Evolutionary conservation across 2,888 invertebrate genomes (phyloP).

Genomic region (Agrochola circellaris): DNA sequence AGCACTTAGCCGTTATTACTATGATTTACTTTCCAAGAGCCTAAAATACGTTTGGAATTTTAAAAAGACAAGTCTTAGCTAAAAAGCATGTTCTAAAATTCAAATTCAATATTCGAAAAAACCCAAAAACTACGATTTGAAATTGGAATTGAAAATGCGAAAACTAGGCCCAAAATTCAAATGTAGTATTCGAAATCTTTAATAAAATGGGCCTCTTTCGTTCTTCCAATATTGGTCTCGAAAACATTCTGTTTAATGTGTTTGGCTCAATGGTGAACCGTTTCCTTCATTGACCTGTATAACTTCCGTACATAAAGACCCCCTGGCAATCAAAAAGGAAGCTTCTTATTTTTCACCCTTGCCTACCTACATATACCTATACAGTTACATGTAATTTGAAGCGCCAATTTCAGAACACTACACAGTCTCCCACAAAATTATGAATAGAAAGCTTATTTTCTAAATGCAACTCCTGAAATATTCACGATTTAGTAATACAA

Average conservation of each 20-base stretch:
- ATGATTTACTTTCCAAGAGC: neutral
- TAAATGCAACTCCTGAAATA: too few relatives aligned
- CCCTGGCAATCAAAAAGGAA: neutral
- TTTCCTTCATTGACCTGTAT: conserved; percentile 28
- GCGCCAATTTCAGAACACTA: neutral
- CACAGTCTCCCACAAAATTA: neutral
- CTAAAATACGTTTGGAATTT: neutral
- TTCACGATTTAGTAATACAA: too few relatives aligned
- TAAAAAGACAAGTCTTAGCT: conserved; percentile 1
- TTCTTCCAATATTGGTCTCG: neutral
- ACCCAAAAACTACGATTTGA: neutral
- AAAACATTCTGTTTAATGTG: conserved; percentile 2
- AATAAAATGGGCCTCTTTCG: neutral
- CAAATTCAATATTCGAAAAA: conserved; percentile 11
- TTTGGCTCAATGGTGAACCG: conserved; percentile 7
- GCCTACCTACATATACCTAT: neutral
- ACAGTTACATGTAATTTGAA: neutral
- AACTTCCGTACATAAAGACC: conserved; percentile 9
- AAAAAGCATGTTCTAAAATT: conserved; percentile 2
- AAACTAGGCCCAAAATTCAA: neutral
- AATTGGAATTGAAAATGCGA: conserved; percentile 20
- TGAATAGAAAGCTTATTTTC: neutral
- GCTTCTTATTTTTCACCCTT: conserved; percentile 9
- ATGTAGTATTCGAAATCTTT: neutral
- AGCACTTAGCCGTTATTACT: neutral